Percentiles rank a stretch among this genome's conserved stretches.
These are phyloP conservation scores for Solenopsis fugax DNA, from an alignment of 1,140 invertebrate genomes.

Conservation along the genomic window DNA sequence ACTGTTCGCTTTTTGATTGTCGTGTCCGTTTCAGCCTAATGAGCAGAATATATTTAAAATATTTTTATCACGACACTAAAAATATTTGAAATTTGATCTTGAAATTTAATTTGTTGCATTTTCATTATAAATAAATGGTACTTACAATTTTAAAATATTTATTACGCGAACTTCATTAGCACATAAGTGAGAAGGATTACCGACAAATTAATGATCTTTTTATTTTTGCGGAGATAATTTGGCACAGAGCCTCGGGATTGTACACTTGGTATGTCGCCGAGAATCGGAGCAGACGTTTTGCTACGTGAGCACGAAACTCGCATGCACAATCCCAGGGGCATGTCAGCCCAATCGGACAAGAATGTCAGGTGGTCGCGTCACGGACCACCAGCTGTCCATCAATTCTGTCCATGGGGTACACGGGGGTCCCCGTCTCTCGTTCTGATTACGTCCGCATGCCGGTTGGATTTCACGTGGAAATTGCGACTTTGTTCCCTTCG, in stretches of 20 bases:
- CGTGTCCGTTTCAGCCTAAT: neutral
- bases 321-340: constrained; percentile 83
- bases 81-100: neutral
- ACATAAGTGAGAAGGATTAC: neutral
- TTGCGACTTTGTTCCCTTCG: constrained; percentile 74
- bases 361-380: constrained; percentile 83
- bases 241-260: constrained; percentile 32
- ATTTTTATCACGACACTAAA: neutral
- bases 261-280: constrained; percentile 48
- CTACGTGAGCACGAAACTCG: constrained; percentile 81
- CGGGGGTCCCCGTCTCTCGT: constrained; percentile 65
- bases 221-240: constrained; percentile 35
- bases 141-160: neutral
- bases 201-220: constrained; percentile 5
- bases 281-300: constrained; percentile 78
- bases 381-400: constrained; percentile 84
- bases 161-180: neutral
- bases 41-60: neutral
- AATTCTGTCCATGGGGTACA: constrained; percentile 80
- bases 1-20: constrained; percentile 31
- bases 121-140: neutral
- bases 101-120: neutral
- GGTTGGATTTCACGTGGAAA: constrained; percentile 74
- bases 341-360: constrained; percentile 83
- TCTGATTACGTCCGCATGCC: constrained; percentile 73